Conservation (phyloP, 2,888 invertebrate species). For the Schrankia costaestrigalis region DNA sequence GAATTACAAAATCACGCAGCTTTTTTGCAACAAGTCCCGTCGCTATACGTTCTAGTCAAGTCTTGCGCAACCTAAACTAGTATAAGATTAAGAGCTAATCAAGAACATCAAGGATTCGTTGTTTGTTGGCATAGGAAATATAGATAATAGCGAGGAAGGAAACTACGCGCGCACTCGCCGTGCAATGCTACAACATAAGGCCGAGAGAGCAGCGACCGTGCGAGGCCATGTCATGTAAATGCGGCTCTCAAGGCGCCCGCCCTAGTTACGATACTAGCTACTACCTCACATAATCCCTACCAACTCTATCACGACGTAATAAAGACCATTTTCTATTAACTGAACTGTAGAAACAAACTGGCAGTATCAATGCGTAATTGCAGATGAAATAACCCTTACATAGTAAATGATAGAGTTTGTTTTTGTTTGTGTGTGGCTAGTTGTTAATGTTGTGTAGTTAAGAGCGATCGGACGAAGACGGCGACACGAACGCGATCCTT, state of each 20-base stretch:
- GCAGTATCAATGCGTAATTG: conserved; percentile 30
- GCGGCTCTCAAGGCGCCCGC: conserved; percentile 69
- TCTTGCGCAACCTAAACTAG: conserved; percentile 11
- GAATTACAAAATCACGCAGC: background rate
- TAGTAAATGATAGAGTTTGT: conserved; percentile 28
- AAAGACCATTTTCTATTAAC: conserved; percentile 32
- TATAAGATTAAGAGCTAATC: conserved; percentile 14
- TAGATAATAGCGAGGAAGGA: conserved; percentile 67
- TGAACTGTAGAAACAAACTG: conserved; percentile 23
- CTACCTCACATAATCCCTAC: conserved; percentile 19
- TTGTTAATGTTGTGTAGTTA: conserved; percentile 35
- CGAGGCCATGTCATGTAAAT: conserved; percentile 75
- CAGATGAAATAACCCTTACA: conserved; percentile 34
- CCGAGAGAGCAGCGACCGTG: conserved; percentile 64
- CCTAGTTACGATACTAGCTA: conserved; percentile 58
- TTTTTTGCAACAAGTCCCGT: conserved; percentile 8
- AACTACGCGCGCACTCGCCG: conserved; percentile 51
- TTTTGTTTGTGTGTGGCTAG: conserved; percentile 26
- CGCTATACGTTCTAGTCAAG: conserved; percentile 4
- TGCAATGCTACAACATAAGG: conserved; percentile 51
- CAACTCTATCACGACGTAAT: conserved; percentile 34
- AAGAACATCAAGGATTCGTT: conserved; percentile 23
- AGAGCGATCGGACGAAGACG: conserved; percentile 53
- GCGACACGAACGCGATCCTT: conserved; percentile 71
- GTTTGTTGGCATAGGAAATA: conserved; percentile 45